These are phyloP conservation scores for Hofmannophila pseudospretella DNA, from an alignment of 2,888 invertebrate species.

Conservation along the genomic window DNA sequence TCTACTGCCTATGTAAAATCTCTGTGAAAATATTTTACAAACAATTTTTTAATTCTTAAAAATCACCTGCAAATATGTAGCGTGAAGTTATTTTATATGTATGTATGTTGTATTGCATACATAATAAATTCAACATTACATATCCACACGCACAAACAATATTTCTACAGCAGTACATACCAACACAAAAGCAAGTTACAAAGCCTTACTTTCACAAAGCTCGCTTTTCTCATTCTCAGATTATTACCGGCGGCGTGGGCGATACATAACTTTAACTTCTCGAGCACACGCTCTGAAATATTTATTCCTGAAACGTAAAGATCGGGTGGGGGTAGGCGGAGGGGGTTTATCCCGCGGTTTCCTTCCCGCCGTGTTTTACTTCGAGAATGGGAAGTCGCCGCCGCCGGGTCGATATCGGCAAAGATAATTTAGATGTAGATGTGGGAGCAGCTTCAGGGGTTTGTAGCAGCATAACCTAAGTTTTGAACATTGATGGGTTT, in stretches of 20 bases:
- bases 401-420: constrained; percentile 74
- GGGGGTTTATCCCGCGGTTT: constrained; percentile 76
- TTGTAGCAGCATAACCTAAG: not conserved
- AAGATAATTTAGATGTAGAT: constrained; percentile 64
- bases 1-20: too few relatives aligned
- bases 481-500: too few relatives aligned
- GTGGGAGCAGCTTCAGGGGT: constrained; percentile 27
- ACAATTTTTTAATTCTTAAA: too few relatives aligned
- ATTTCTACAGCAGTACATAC: constrained; percentile 13
- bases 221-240: constrained; percentile 68
- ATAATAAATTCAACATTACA: too few relatives aligned
- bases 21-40: too few relatives aligned
- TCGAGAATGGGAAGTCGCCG: constrained; percentile 77
- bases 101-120: too few relatives aligned
- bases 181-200: constrained; percentile 26
- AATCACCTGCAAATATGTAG: too few relatives aligned
- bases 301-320: constrained; percentile 79
- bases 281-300: constrained; percentile 78
- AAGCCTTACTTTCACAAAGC: constrained; percentile 17
- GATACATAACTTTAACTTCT: constrained; percentile 77
- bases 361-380: constrained; percentile 78
- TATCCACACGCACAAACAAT: too few relatives aligned
- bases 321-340: constrained; percentile 51
- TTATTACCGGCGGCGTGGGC: constrained; percentile 67
- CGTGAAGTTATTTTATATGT: too few relatives aligned